These are phyloP conservation scores for Drosophila lacteicornis DNA, from an alignment of 1,140 invertebrate genomes.

Conservation along the genomic window DNA sequence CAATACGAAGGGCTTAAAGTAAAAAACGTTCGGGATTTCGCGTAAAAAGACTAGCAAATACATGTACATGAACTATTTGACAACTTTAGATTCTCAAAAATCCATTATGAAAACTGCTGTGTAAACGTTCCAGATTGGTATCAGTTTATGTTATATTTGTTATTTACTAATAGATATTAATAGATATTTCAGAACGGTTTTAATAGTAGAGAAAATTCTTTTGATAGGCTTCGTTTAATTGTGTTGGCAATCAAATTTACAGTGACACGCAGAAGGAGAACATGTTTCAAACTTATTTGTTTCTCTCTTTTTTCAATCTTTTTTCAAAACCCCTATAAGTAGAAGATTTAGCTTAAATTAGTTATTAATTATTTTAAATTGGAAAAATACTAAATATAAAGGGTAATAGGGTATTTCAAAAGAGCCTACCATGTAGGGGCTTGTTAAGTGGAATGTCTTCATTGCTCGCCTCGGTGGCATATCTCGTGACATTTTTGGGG, in stretches of 20 bases:
- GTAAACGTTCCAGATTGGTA: no score
- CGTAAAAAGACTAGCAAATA: not conserved
- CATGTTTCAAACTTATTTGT: no score
- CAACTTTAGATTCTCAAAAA: not conserved
- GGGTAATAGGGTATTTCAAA: conserved; percentile 2
- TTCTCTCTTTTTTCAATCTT: no score
- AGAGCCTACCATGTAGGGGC: not conserved
- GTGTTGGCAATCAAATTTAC: no score
- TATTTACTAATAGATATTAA: no score
- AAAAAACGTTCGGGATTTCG: not conserved
- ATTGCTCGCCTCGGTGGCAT: conserved; percentile 35
- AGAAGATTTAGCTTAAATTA: not conserved
- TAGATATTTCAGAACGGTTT: no score
- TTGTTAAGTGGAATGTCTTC: conserved; percentile 13
- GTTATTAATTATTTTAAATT: not conserved
- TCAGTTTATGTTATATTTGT: no score
- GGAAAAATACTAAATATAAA: not conserved
- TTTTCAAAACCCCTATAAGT: no score
- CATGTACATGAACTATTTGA: not conserved
- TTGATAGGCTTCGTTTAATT: no score
- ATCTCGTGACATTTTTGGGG: conserved; percentile 51
- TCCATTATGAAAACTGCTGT: no score
- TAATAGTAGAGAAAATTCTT: no score
- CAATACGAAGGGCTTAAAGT: not conserved
- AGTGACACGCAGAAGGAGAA: no score